Evolutionary conservation across 2,113 vertebrate species (phyloP), one percentile per base, ranked within the genome.

Genomic region (Piaya cayana): DNA sequence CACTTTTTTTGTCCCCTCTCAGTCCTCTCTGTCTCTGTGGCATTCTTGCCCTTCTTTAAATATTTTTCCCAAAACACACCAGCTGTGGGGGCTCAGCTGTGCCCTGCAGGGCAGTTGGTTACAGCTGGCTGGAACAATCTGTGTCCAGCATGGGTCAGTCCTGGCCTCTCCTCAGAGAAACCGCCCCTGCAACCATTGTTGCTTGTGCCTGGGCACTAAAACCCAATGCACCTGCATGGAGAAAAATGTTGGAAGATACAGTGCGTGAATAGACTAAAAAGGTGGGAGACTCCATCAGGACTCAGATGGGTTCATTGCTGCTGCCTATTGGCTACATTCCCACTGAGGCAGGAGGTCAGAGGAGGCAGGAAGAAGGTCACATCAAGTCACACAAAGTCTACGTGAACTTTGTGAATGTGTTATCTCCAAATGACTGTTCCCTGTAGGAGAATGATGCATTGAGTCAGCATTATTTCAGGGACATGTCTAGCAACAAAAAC

Each of bases 81-180:
- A 12, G 29, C 37, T 45, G 17, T 17, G 7, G 27, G 30, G 14
- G 6, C 34, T 90, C 55, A 42, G 15, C 25, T 5, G 4, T 76
- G 39, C n/a, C n/a, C 53, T 52, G 27, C 0, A 1, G 10, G 12
- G 39, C 49, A 36, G 22, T 27, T 8, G 1, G 5, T 1, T 52
- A 26, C 21, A 81, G 8, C 26, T 4, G 3, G 4, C 23, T 65
- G 50, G 13, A 39, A 39, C 39, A 9, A 39, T 39, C 39, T 39
- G 39, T 39, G 39, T 39, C 39, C 39, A 39, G 39, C 39, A 39
- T 39, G 39, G 39, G 39, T 9, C 39, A 39, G 39, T 12, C 15
- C 47, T 1, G 13, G 8, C 37, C 12, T 12, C 32, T 62, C 13
- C 47, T 53, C 36, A 32, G 36, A 60, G 45, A 60, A 12, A 19